phyloP scores from a whole-genome alignment of 2,888 invertebrate species.

The Harmothoe impar region DNA sequence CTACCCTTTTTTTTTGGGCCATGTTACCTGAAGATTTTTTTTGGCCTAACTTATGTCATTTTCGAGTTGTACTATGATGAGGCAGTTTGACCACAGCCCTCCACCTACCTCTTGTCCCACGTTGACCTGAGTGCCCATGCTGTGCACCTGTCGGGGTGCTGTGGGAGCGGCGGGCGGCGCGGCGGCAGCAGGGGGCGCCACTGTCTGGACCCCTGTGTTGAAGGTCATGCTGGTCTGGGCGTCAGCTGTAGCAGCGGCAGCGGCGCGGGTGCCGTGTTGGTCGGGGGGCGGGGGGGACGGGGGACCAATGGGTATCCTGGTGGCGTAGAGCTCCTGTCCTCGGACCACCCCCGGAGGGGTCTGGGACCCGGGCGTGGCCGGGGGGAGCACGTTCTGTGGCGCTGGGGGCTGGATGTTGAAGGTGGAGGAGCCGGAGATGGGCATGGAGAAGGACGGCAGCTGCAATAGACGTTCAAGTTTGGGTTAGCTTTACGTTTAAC shows the following conservation, averaged over 20 bases:
- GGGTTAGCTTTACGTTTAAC: neutral
- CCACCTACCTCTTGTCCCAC: neutral
- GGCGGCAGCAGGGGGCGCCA: neutral
- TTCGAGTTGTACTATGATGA: too few relatives aligned
- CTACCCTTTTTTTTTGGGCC: too few relatives aligned
- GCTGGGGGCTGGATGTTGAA: neutral
- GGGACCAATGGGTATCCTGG: neutral
- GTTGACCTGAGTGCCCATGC: neutral
- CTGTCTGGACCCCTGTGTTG: neutral
- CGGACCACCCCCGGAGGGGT: neutral
- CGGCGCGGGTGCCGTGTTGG: neutral
- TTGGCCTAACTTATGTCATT: too few relatives aligned
- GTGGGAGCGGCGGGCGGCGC: neutral
- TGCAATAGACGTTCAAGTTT: neutral
- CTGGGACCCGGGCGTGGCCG: neutral
- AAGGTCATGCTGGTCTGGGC: neutral
- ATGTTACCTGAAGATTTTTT: too few relatives aligned
- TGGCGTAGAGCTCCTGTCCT: neutral
- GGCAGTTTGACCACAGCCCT: too few relatives aligned
- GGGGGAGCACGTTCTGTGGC: neutral
- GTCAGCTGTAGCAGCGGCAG: neutral
- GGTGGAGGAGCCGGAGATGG: neutral
- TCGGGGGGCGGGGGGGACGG: neutral
- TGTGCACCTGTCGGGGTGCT: neutral
- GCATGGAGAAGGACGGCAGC: conserved; percentile 34